Evolutionary conservation across 53 echinoderm and acorn worm species (phyloP), one percentile per base, ranked within the genome.

Genomic region (Apostichopus leukothele): DNA sequence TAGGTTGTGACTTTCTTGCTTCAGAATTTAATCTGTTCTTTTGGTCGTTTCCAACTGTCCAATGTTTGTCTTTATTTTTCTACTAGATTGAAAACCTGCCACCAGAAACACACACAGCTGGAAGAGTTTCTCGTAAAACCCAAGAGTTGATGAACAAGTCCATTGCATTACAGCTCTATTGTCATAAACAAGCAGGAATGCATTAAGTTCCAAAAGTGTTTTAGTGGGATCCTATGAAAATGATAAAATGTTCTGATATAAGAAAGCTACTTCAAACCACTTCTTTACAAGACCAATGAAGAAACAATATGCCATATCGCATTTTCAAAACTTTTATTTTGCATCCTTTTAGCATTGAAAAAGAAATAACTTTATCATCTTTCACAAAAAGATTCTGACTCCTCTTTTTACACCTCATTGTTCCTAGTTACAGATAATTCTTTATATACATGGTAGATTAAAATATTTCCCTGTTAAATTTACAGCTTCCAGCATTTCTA

Each of bases 141-240:
- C 94, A 90, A 79, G 92, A 90, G 16, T 88, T 96, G 3, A 86
- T 96, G 78, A 94, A 92, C 53, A 90, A 90, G 14, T 94, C 96
- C 50, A 93, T 77, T 13, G 90, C 94, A 8, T 66, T 96, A 67
- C 83, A 88, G 79, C 63, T 90, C 5, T 89, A 94, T 57, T 81
- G 26, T 23, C 57, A 57, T 57, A 57, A 9, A 57, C 10, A 57
- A 57, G 57, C 57, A 57, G 57, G 57, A 7, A 10, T 39, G 39
- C 39, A 39, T 39, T 39, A 39, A 39, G 39, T 39, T 39, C 39
- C 3, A 3, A 39, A 39, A 39, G 39, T 39, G 39, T 39, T 39
- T 39, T 39, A 39, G 2, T 39, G 39, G 39, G 39, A 39, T 39
- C 39, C 39, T 39, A 39, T 39, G 39, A 39, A 39, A 39, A 39